phyloP scores from a whole-genome alignment of 2,113 vertebrate species.

The Marcusenius ussheri region DNA sequence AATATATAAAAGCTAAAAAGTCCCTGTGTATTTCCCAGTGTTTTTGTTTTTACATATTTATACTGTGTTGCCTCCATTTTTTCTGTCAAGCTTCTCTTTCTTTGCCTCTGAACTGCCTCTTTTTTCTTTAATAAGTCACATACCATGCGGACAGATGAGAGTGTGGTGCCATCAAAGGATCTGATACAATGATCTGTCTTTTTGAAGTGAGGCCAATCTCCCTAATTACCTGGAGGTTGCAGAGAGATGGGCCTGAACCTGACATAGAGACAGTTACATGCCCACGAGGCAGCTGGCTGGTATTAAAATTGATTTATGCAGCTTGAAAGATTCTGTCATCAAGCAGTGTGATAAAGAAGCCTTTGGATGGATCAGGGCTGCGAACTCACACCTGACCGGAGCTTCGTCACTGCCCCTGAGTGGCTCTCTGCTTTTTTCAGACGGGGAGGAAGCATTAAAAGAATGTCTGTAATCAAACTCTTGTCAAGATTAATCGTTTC shows the following conservation, averaged over 20 bases:
- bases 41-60: not conserved
- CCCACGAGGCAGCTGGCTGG: constrained; percentile 14
- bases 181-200: constrained; percentile 1
- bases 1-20: not conserved
- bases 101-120: constrained; percentile 8
- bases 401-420: not conserved
- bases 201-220: constrained; percentile 21
- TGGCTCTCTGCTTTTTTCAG: not conserved
- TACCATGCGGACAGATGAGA: constrained; percentile 9
- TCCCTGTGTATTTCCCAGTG: not conserved
- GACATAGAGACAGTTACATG: constrained; percentile 17
- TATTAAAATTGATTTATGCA: constrained; percentile 25
- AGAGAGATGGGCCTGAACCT: constrained; percentile 17
- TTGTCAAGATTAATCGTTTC: not conserved
- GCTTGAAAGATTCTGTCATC: constrained; percentile 29
- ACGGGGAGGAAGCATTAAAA: not conserved
- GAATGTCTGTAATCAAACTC: not conserved
- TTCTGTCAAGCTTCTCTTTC: not conserved
- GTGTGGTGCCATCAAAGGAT: constrained; percentile 5
- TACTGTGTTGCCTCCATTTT: not conserved
- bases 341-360: constrained; percentile 1
- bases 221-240: constrained; percentile 20
- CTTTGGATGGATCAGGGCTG: not conserved
- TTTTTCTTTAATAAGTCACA: constrained; percentile 21
- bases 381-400: not conserved